A percentile compares a stretch with the other conserved stretches of the same genome.
These are phyloP conservation scores for Zenarchopterus dispar DNA, from an alignment of 2,797 vertebrate species.

Conservation along the genomic window DNA sequence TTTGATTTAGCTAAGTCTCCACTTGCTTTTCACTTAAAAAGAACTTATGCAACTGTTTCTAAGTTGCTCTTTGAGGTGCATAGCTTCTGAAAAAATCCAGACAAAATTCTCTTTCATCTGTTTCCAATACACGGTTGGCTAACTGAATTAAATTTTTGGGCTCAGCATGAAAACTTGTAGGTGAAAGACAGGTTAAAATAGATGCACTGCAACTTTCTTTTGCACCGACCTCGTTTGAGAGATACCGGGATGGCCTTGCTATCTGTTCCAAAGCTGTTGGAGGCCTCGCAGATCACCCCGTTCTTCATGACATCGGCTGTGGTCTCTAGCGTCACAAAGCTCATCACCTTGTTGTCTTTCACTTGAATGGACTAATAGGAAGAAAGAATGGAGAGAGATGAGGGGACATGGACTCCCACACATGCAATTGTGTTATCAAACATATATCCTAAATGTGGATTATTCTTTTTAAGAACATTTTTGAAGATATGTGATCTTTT, in stretches of 20 bases:
- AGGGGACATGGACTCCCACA: background rate
- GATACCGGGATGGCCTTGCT: conserved; percentile 67
- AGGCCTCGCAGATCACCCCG: conserved; percentile 81
- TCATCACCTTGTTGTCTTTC: conserved; percentile 76
- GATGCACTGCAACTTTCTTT: background rate
- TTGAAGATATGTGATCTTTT: too few relatives aligned
- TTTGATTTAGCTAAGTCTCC: too few relatives aligned
- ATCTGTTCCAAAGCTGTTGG: conserved; percentile 75
- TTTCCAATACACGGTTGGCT: background rate
- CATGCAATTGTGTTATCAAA: too few relatives aligned
- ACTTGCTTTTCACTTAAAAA: too few relatives aligned
- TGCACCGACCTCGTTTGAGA: conserved; percentile 70
- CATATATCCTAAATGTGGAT: too few relatives aligned
- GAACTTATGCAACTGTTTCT: too few relatives aligned
- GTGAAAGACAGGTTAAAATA: background rate
- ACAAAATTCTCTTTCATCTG: background rate
- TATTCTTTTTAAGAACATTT: too few relatives aligned
- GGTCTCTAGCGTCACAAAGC: conserved; percentile 78
- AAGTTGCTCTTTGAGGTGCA: too few relatives aligned
- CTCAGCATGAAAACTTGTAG: background rate
- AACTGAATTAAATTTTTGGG: background rate
- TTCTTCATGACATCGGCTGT: conserved; percentile 72
- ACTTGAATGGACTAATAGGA: conserved; percentile 58
- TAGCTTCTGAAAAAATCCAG: too few relatives aligned
- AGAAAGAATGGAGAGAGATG: background rate